A percentile compares a stretch with the other conserved stretches of the same genome.
Evolutionary conservation across 2,888 invertebrate genomes (phyloP).

Genomic region (Rhyacophila evoluta): DNA sequence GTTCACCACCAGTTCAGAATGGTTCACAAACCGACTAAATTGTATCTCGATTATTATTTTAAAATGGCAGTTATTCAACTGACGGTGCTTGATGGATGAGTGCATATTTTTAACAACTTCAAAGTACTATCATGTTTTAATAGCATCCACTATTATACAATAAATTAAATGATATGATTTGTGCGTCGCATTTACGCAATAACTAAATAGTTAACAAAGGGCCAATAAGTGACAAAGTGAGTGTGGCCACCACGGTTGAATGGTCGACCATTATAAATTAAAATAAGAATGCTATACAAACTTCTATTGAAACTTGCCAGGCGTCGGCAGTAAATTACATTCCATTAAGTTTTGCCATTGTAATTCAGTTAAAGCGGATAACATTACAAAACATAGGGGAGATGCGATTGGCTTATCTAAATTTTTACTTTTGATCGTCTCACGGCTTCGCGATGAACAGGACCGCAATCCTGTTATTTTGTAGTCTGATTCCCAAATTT

Average conservation of each 20-base stretch:
- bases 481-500: too few species aligned
- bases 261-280: not conserved
- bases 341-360: slow-evolving; percentile 16
- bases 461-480: not conserved
- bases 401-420: not conserved
- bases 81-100: too few species aligned
- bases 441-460: not conserved
- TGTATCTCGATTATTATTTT: too few species aligned
- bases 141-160: too few species aligned
- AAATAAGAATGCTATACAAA: not conserved
- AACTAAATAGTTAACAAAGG: not conserved
- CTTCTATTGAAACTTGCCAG: not conserved
- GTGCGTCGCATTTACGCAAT: not conserved
- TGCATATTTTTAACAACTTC: too few species aligned
- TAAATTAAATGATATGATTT: not conserved
- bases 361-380: slow-evolving; percentile 10
- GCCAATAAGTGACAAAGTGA: slow-evolving; percentile 19
- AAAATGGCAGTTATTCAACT: too few species aligned
- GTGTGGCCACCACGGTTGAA: slow-evolving; percentile 13
- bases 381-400: not conserved
- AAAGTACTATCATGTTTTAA: too few species aligned
- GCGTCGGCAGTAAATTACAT: slow-evolving; percentile 11
- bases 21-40: too few species aligned
- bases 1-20: too few species aligned
- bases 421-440: slow-evolving; percentile 13